phyloP scores from a whole-genome alignment of 2,888 invertebrate species.

The Eilema sororculum region DNA sequence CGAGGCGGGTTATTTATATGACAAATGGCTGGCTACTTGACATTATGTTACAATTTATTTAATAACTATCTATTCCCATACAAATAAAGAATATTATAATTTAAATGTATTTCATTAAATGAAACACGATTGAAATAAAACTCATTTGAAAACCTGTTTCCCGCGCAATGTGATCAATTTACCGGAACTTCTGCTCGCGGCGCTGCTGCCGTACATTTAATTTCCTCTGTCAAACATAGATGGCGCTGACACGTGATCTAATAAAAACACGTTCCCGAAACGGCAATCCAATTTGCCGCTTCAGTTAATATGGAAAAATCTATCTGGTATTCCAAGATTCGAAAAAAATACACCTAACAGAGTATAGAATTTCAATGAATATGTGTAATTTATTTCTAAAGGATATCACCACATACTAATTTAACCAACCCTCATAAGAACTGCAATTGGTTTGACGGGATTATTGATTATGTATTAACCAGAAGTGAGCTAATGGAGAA shows the following conservation, averaged over 20 bases:
- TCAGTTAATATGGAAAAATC: conserved; percentile 53
- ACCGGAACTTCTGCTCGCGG: conserved; percentile 38
- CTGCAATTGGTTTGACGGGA: too few species aligned
- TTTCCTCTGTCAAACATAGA: conserved; percentile 64
- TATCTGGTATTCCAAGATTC: conserved; percentile 35
- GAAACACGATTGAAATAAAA: conserved; percentile 5
- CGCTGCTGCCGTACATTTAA: conserved; percentile 53
- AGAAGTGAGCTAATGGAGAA: too few species aligned
- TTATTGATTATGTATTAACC: neutral
- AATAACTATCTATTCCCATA: too few species aligned
- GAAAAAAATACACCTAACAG: conserved; percentile 7
- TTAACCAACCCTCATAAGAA: neutral
- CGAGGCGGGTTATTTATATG: too few species aligned
- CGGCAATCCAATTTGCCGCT: conserved; percentile 61
- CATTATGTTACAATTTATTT: too few species aligned
- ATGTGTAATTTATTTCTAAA: neutral
- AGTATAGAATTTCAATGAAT: neutral
- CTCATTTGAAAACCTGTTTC: conserved; percentile 22
- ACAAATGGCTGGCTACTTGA: too few species aligned
- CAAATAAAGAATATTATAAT: neutral
- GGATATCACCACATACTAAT: too few species aligned
- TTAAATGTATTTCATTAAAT: neutral
- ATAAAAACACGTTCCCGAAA: conserved; percentile 56
- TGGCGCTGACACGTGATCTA: conserved; percentile 66
- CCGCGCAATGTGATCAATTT: conserved; percentile 40